Evolutionary conservation across 1,140 invertebrate species (phyloP).

Genomic region (Oncopeltus fasciatus): DNA sequence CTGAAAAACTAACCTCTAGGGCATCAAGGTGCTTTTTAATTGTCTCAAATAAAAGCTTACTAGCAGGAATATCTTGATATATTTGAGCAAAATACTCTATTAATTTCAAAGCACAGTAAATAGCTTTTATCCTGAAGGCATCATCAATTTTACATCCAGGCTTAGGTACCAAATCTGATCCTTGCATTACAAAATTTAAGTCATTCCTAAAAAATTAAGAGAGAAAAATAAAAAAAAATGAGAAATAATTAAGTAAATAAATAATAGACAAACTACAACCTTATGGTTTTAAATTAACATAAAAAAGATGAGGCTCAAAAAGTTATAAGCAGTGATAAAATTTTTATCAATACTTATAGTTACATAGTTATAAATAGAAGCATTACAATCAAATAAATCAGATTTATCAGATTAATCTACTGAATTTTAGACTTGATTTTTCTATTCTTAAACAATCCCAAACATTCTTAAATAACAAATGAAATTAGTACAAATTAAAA

Average conservation of each 20-base stretch:
- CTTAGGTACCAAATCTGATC: conserved; percentile 35
- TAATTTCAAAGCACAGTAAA: conserved; percentile 35
- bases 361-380: too few relatives aligned
- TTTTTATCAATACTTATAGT: too few relatives aligned
- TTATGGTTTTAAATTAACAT: too few relatives aligned
- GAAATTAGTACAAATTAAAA: too few relatives aligned
- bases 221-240: background rate
- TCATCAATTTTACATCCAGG: conserved; percentile 36
- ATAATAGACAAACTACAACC: background rate
- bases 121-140: conserved; percentile 41
- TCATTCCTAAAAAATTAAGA: background rate
- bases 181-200: conserved; percentile 28
- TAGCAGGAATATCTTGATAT: conserved; percentile 37
- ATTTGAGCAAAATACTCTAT: conserved; percentile 40
- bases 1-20: conserved; percentile 28
- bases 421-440: too few relatives aligned
- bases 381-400: too few relatives aligned
- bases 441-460: too few relatives aligned
- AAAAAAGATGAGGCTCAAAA: too few relatives aligned
- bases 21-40: conserved; percentile 30
- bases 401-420: too few relatives aligned
- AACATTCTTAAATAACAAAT: too few relatives aligned
- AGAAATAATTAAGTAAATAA: background rate
- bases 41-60: conserved; percentile 32
- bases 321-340: too few relatives aligned